A percentile compares a stretch with the other conserved stretches of the same genome.
Conservation (phyloP, 2,888 invertebrate species). For the Formica aserva region DNA sequence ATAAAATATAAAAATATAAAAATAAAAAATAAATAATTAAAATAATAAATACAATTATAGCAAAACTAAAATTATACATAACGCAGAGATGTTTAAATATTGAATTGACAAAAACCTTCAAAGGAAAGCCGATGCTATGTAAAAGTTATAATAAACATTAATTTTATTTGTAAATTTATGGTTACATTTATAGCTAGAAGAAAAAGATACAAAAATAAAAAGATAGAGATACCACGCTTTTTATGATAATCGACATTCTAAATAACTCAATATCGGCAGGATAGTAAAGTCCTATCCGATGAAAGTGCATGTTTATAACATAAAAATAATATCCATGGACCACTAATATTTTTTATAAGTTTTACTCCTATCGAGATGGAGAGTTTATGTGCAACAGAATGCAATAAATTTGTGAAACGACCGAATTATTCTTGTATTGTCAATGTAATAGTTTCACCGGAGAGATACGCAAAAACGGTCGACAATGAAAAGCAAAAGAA, state of each 20-base stretch:
- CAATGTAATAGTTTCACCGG: not conserved
- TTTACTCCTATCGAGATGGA: not conserved
- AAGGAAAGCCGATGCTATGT: not conserved
- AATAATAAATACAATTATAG: not conserved
- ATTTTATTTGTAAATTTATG: not conserved
- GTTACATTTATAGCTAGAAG: not conserved
- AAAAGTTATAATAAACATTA: not conserved
- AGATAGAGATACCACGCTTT: not conserved
- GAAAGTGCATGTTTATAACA: not conserved
- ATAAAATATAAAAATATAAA: not conserved
- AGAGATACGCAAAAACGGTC: not conserved
- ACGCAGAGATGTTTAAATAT: not conserved
- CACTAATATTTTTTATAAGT: not conserved
- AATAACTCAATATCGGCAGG: not conserved
- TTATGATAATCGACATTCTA: not conserved
- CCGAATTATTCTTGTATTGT: slow-evolving; percentile 1
- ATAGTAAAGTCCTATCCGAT: not conserved
- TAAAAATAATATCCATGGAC: not conserved
- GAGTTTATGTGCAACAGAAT: not conserved
- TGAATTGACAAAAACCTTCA: not conserved
- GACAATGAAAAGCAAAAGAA: slow-evolving; percentile 20
- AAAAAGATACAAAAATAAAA: not conserved
- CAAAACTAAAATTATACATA: not conserved
- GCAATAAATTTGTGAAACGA: not conserved
- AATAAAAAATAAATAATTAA: not conserved